A percentile compares a stretch with the other conserved stretches of the same genome.
Conservation (phyloP, 2,888 invertebrate species). For the Sarcophaga carnaria region DNA sequence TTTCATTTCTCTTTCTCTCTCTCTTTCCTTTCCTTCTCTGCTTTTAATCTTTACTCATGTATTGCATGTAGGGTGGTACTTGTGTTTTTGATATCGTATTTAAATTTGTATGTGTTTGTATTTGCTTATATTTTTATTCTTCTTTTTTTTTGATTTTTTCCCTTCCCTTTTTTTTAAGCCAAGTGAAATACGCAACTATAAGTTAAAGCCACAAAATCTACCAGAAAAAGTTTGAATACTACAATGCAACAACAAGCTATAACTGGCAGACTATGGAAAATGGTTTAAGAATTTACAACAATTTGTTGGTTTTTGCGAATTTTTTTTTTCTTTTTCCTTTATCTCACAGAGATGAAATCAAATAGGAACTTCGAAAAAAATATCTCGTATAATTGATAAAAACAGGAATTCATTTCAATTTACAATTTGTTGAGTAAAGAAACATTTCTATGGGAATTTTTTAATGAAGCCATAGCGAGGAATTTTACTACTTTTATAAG, state of each 20-base stretch:
- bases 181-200: slow-evolving; percentile 45
- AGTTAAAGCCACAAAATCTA: slow-evolving; percentile 54
- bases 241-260: slow-evolving; percentile 4
- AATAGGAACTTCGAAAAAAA: too few species aligned
- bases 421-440: too few species aligned
- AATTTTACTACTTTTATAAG: too few species aligned
- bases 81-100: neutral
- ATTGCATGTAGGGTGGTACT: neutral
- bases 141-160: slow-evolving; percentile 24
- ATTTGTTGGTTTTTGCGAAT: neutral
- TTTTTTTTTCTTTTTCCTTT: slow-evolving; percentile 1
- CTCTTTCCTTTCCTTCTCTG: neutral
- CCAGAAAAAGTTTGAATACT: slow-evolving; percentile 9
- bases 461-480: too few species aligned
- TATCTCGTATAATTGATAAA: too few species aligned
- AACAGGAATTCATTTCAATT: too few species aligned
- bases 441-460: too few species aligned
- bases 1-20: slow-evolving; percentile 28
- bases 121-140: slow-evolving; percentile 1
- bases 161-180: neutral
- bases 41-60: neutral
- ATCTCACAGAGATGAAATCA: neutral
- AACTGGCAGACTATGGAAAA: neutral
- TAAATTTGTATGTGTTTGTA: neutral
- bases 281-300: slow-evolving; percentile 15